Base-by-base conservation (phyloP, 2,888 invertebrate genomes). In the Dasysyrphus tricinctus region DNA sequence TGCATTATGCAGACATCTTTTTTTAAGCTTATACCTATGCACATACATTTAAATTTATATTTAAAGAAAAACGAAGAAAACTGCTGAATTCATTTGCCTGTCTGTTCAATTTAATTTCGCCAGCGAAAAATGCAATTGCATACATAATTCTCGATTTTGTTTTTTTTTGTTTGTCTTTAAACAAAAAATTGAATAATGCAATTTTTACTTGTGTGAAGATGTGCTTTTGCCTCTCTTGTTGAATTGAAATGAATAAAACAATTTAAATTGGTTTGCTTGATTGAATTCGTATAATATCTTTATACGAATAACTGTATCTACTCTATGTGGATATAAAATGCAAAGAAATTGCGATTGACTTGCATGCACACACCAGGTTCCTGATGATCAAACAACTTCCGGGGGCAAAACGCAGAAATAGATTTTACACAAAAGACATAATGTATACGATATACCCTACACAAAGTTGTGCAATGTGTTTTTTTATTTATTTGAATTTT, bases 251-350 rank as follows among this genome's bases (percentile, higher is more conserved):
- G 77, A 85, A 70, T 73, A 69, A 77, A 85, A 73, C 67, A 77
- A 81, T 85, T 85, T 77, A 81, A 77, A 81, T 85, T 85, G 72
- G 69, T 63, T 83, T 70, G 72, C 39, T 81, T 70, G 73, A 80
- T 81, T 80, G 81, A 51, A 74, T 75, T 80, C 47, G 67, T 51
- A 37, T 65, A 9, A 24, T 12, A 37, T 61, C 16, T 39, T 16
- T 63, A 32, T 44, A 54, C 51, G 63, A 63, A 63, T 63, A 65
- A 47, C 65, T 32, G 65, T 65, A 61, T 24, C 2, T 5, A 24
- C 24, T 14, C 3, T 37, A 7, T 19, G 19, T 39, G 1, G 29
- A n/a, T 16, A 16, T 29, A 56, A 39, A 44, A 63, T 29, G 63
- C 47, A 65, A 47, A 49, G 65, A 67, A 34, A 67, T 61, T 61